phyloP scores from a whole-genome alignment of 1,140 invertebrate genomes.

The Aphelenchoides besseyi region DNA sequence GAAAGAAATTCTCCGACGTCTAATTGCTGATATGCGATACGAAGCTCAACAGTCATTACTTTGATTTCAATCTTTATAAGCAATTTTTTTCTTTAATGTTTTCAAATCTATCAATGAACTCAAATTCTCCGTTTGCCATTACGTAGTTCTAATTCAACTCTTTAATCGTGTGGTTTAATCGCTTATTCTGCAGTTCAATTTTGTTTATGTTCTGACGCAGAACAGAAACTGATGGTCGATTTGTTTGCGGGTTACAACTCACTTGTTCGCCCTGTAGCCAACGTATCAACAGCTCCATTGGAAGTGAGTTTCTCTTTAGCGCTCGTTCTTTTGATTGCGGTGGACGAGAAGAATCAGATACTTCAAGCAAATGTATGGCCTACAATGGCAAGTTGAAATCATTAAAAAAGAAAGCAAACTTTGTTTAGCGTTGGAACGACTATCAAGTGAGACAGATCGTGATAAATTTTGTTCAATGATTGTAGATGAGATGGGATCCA shows the following conservation, averaged over 20 bases:
- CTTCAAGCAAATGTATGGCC: conserved; percentile 73
- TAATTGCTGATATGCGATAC: conserved; percentile 13
- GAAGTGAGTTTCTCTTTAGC: conserved; percentile 91
- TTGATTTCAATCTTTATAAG: too few relatives aligned
- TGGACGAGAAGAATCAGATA: conserved; percentile 60
- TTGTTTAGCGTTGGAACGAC: conserved; percentile 93
- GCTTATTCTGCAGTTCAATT: too few relatives aligned
- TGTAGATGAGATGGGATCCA: conserved; percentile 94
- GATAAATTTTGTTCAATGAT: too few relatives aligned
- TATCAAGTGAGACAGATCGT: conserved; percentile 95
- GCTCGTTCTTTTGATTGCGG: conserved; percentile 94
- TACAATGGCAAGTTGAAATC: conserved; percentile 71
- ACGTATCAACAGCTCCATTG: conserved; percentile 77
- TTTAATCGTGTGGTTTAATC: too few relatives aligned
- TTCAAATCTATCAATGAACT: too few relatives aligned
- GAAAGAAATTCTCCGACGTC: conserved; percentile 18
- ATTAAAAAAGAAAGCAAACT: too few relatives aligned
- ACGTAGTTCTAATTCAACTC: too few relatives aligned
- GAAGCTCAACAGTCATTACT: conserved; percentile 6
- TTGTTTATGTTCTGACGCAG: conserved; percentile 75
- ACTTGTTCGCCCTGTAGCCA: conserved; percentile 92
- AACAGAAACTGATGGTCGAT: conserved; percentile 88
- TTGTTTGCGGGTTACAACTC: conserved; percentile 98
- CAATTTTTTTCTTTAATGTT: too few relatives aligned
- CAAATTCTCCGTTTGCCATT: too few relatives aligned